Conservation (phyloP, 2,113 vertebrate species). For the Hemicordylus capensis region DNA sequence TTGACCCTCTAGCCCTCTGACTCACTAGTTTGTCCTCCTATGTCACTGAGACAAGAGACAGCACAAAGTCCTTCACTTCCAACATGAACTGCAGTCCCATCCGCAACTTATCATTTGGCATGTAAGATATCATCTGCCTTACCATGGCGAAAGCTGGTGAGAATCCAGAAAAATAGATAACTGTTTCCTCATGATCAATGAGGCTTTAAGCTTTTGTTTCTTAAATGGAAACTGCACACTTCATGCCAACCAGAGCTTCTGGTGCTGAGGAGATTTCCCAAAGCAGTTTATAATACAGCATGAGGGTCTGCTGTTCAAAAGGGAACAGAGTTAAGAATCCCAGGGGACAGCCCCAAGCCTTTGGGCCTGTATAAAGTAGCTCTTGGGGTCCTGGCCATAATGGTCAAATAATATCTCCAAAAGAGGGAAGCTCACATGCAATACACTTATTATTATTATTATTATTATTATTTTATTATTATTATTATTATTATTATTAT, state of each 20-base stretch:
- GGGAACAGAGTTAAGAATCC: background rate
- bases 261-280: background rate
- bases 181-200: background rate
- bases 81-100: too few relatives aligned
- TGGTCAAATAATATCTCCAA: background rate
- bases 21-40: too few relatives aligned
- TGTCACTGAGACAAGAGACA: too few relatives aligned
- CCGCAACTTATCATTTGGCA: too few relatives aligned
- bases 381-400: background rate
- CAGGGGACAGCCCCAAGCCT: background rate
- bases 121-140: background rate
- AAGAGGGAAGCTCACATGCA: background rate
- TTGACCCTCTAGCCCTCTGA: too few relatives aligned
- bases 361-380: constrained; percentile 45
- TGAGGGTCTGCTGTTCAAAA: background rate
- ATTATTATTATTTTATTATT: too few relatives aligned
- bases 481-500: too few relatives aligned
- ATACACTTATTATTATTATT: background rate
- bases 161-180: background rate
- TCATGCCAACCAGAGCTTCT: background rate
- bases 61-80: too few relatives aligned
- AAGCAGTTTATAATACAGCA: background rate
- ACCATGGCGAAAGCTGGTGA: background rate
- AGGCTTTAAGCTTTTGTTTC: background rate
- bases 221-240: background rate